These are phyloP conservation scores for Euwallacea similis DNA, from an alignment of 1,140 invertebrate species.

Conservation along the genomic window DNA sequence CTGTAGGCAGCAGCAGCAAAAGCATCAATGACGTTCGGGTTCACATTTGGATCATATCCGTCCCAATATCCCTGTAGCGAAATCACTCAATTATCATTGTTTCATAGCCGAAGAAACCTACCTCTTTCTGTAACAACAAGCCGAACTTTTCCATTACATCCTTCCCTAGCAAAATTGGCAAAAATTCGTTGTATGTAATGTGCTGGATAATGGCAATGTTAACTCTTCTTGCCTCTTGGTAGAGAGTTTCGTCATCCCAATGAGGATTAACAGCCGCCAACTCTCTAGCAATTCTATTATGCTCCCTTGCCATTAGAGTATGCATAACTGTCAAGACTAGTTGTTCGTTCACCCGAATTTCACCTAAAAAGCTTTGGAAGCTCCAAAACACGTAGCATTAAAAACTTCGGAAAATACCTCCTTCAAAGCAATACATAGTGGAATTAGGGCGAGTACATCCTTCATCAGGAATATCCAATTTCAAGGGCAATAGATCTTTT, in stretches of 20 bases:
- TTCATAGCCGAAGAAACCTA: constrained; percentile 49
- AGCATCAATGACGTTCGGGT: constrained; percentile 83
- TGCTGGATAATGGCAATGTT: constrained; percentile 90
- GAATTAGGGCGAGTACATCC: constrained; percentile 87
- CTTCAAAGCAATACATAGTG: constrained; percentile 91
- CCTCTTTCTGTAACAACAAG: constrained; percentile 78
- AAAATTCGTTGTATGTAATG: constrained; percentile 92
- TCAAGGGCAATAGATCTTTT: constrained; percentile 87
- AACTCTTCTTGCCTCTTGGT: constrained; percentile 88
- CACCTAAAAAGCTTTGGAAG: constrained; percentile 61
- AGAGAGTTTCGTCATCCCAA: constrained; percentile 93
- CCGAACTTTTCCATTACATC: constrained; percentile 92
- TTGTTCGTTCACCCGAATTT: constrained; percentile 93
- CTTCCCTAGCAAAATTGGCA: constrained; percentile 91
- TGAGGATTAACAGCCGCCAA: constrained; percentile 84
- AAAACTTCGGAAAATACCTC: constrained; percentile 57
- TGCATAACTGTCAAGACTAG: constrained; percentile 88
- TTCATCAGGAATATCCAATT: constrained; percentile 86
- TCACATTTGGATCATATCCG: constrained; percentile 81
- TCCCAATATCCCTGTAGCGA: constrained; percentile 77
- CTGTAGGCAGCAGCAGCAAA: constrained; percentile 88
- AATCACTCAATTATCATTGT: not conserved
- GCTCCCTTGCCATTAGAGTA: constrained; percentile 84
- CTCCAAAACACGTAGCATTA: constrained; percentile 35
- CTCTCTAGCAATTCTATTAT: constrained; percentile 80